Evolutionary conservation across 1,140 invertebrate genomes (phyloP).

Genomic region (Planococcus citri): DNA sequence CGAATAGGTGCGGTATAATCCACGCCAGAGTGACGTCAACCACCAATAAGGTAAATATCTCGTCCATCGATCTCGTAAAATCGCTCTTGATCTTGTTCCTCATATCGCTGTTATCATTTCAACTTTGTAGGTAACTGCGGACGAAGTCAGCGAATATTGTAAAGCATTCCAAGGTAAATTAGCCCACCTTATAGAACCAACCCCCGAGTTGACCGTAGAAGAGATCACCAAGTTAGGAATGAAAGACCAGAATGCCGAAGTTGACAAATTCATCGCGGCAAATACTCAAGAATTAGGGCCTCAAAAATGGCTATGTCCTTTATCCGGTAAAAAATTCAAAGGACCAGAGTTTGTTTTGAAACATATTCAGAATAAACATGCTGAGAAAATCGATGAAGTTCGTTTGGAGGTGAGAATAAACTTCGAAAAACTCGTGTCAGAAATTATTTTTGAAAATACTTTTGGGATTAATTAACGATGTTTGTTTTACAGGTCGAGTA

Average conservation of each 20-base stretch:
- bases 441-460: not conserved
- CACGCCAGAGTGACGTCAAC: constrained; percentile 84
- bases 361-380: constrained; percentile 96
- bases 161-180: constrained; percentile 75
- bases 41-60: constrained; percentile 50
- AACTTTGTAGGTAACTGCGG: constrained; percentile 38
- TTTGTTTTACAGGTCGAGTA: constrained; percentile 52
- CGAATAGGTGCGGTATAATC: constrained; percentile 95
- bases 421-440: not conserved
- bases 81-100: not conserved
- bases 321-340: constrained; percentile 99
- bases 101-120: not conserved
- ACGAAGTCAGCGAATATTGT: constrained; percentile 64
- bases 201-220: constrained; percentile 54
- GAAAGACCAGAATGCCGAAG: constrained; percentile 75
- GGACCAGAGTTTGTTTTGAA: constrained; percentile 98
- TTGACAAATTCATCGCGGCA: constrained; percentile 85
- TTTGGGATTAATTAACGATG: not conserved
- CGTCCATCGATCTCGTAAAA: not conserved
- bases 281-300: constrained; percentile 92
- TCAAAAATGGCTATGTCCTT: constrained; percentile 96
- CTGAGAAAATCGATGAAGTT: constrained; percentile 92
- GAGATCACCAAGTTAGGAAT: constrained; percentile 76
- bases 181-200: constrained; percentile 65
- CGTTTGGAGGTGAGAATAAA: constrained; percentile 75